Evolutionary conservation across 1,140 invertebrate species (phyloP).

Genomic region (Cyphomyrmex costatus): DNA sequence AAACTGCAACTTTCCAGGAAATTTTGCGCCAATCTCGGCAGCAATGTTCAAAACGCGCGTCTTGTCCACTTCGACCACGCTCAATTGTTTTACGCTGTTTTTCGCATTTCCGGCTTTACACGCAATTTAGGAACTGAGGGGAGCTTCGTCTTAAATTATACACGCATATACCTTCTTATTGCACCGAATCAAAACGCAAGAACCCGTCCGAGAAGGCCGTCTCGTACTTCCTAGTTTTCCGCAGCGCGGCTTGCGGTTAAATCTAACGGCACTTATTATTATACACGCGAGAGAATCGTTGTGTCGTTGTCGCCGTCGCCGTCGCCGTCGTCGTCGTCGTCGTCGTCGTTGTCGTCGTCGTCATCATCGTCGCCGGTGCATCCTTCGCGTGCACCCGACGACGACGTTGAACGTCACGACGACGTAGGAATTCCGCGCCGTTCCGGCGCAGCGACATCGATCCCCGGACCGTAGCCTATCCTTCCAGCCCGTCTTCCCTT

Average conservation of each 20-base stretch:
- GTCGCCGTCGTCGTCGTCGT: constrained; percentile 23
- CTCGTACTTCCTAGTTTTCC: constrained; percentile 48
- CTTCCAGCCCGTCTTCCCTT: constrained; percentile 37
- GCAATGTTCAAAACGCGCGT: neutral
- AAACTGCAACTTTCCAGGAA: constrained; percentile 14
- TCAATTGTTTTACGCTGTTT: constrained; percentile 71
- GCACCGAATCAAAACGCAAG: constrained; percentile 78
- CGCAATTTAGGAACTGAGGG: constrained; percentile 80
- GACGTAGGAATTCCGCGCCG: constrained; percentile 49
- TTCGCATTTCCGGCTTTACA: constrained; percentile 64
- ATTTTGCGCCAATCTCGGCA: neutral
- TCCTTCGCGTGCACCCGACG: constrained; percentile 37
- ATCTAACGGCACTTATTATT: constrained; percentile 75
- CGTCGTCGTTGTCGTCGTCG: constrained; percentile 19
- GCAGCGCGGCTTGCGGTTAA: constrained; percentile 63
- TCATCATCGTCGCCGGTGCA: neutral
- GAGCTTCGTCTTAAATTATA: constrained; percentile 76
- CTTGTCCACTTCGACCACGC: constrained; percentile 36
- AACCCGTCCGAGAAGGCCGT: constrained; percentile 55
- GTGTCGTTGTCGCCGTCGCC: neutral
- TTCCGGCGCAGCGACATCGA: constrained; percentile 45
- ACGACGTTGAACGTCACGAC: constrained; percentile 27
- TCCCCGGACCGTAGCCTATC: constrained; percentile 39
- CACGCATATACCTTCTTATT: constrained; percentile 76
- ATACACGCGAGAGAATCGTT: constrained; percentile 63